Conservation (phyloP, 1,140 invertebrate genomes). For the Antheraea mylitta region DNA sequence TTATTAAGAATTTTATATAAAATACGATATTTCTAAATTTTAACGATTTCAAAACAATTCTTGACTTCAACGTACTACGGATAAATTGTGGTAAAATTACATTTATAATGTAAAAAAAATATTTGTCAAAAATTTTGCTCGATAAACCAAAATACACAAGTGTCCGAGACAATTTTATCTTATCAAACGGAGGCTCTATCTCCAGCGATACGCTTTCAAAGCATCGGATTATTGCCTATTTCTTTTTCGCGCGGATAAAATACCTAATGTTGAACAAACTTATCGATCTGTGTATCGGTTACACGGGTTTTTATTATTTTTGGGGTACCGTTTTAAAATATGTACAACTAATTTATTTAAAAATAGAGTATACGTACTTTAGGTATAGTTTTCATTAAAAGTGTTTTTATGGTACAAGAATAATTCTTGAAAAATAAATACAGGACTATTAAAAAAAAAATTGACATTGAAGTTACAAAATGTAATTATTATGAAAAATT, state of each 20-base stretch:
- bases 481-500: too few relatives aligned
- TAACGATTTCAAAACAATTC: too few relatives aligned
- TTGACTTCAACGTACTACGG: too few relatives aligned
- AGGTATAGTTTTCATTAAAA: too few relatives aligned
- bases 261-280: constrained; percentile 15
- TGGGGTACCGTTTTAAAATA: constrained; percentile 2
- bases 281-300: constrained; percentile 10
- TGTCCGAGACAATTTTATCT: neutral
- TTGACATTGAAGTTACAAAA: too few relatives aligned
- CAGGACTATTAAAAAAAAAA: too few relatives aligned
- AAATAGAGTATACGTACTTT: too few relatives aligned
- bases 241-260: constrained; percentile 10
- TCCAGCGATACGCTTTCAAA: constrained; percentile 9
- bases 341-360: neutral
- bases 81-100: neutral
- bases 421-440: too few relatives aligned
- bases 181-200: constrained; percentile 4
- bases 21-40: too few relatives aligned
- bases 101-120: neutral
- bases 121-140: neutral
- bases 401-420: too few relatives aligned
- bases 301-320: constrained; percentile 9
- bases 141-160: neutral
- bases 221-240: constrained; percentile 9
- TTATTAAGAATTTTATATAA: too few relatives aligned